Evolutionary conservation across 1,140 invertebrate species (phyloP), one percentile per base, ranked within the genome.

Genomic region (Andrena cerasifolii): DNA sequence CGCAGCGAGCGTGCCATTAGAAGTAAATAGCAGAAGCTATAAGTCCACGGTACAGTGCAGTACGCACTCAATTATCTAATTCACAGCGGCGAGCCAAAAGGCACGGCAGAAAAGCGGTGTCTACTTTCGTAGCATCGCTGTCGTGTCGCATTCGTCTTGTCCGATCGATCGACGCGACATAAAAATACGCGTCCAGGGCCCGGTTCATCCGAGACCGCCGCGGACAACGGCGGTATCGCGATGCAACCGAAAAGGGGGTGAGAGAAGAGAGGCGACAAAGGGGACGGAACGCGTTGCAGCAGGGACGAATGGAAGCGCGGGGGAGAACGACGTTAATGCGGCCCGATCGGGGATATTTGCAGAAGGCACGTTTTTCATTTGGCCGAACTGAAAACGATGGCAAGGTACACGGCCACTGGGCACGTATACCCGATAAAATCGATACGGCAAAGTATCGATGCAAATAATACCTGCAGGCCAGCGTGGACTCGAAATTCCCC

Each of bases 91-190:
- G 59, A 49, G 31, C 51, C 74, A 33, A 82, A 82, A 82, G 74
- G 74, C 33, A 67, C 47, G 79, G 74, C 71, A 49, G 7, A 63
- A 8, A 58, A 70, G 18, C 40, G 53, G 58, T 33, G 68, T 43
- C 51, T 36, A 72, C 77, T 79, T 83, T 84, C 83, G 83, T 83
- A 84, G 80, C 58, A 68, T 66, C 45, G 43, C 49, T 47, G 26
- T n/a, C 53, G 26, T 56, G 78, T 79, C 56, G 31, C 51, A 82
- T 79, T 86, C 63, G 71, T 74, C 80, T 77, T 80, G 49, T 56
- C 45, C 24, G 71, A 85, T 86, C 79, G 79, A 85, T 84, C 74
- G 83, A 78, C 79, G 3, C 10, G 36, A 40, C 65, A 78, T 80
- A 83, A 85, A 81, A 84, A 85, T 84, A 85, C 72, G 59, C 74